A percentile compares a stretch with the other conserved stretches of the same genome.
Conservation (phyloP, 2,888 invertebrate genomes). For the Acronicta leporina region DNA sequence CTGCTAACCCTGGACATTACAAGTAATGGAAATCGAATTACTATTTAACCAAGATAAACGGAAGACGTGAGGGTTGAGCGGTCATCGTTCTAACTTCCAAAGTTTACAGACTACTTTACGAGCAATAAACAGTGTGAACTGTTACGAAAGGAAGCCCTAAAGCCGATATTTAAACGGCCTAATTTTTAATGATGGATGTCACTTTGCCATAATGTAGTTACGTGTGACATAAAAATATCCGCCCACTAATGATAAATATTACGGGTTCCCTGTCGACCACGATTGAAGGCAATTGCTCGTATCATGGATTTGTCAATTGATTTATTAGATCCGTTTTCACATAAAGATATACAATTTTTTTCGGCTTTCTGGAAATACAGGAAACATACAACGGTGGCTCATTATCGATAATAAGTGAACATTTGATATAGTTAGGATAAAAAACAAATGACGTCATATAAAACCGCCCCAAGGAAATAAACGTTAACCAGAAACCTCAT, state of each 20-base stretch:
- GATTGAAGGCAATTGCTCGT: slow-evolving; percentile 22
- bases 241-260: slow-evolving; percentile 4
- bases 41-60: slow-evolving; percentile 80
- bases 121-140: slow-evolving; percentile 50
- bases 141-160: slow-evolving; percentile 27
- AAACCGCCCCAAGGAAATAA: slow-evolving; percentile 27
- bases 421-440: slow-evolving; percentile 39
- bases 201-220: slow-evolving; percentile 19
- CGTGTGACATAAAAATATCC: slow-evolving; percentile 29
- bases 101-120: slow-evolving; percentile 58
- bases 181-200: slow-evolving; percentile 40
- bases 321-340: background rate
- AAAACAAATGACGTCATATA: slow-evolving; percentile 39
- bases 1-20: slow-evolving; percentile 75
- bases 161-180: slow-evolving; percentile 25
- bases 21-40: slow-evolving; percentile 83
- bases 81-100: slow-evolving; percentile 59
- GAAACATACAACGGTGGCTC: too few species aligned
- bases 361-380: background rate
- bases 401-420: slow-evolving; percentile 17
- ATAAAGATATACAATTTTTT: slow-evolving; percentile 4
- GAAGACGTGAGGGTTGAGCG: slow-evolving; percentile 68
- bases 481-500: slow-evolving; percentile 47
- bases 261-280: slow-evolving; percentile 8
- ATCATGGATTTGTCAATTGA: slow-evolving; percentile 9